Conservation (phyloP, 2,797 vertebrate species). For the Etheostoma perlongum region DNA sequence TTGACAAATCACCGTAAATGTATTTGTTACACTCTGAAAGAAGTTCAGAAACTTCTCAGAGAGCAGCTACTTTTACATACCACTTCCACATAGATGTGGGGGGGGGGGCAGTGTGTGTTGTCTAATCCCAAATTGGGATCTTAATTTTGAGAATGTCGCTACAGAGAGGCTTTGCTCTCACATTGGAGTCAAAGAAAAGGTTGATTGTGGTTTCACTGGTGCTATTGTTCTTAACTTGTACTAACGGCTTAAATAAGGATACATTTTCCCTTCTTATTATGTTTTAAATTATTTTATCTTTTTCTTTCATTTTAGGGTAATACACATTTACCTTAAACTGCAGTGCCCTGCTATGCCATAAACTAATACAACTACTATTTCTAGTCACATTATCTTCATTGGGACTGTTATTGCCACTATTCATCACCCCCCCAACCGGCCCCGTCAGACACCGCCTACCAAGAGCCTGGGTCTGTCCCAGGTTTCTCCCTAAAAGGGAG, state of each 20-base stretch:
- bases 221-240: background rate
- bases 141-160: conserved; percentile 57
- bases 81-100: conserved; percentile 59
- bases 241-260: background rate
- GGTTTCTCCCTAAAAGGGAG: too few relatives aligned
- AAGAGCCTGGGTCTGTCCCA: too few relatives aligned
- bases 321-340: background rate
- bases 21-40: conserved; percentile 66
- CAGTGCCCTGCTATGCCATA: too few relatives aligned
- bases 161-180: conserved; percentile 31
- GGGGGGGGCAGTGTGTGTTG: conserved; percentile 15
- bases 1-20: conserved; percentile 74
- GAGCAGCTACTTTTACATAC: conserved; percentile 65
- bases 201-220: background rate
- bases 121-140: conserved; percentile 77
- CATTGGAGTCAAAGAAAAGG: conserved; percentile 17
- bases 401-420: too few relatives aligned
- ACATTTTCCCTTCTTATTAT: background rate
- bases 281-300: background rate
- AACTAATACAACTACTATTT: too few relatives aligned
- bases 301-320: background rate
- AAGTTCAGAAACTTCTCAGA: conserved; percentile 61
- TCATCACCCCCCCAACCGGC: too few relatives aligned
- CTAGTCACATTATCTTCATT: too few relatives aligned
- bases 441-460: too few relatives aligned